Evolutionary conservation across 2,888 invertebrate species (phyloP), one percentile per base, ranked within the genome.

Genomic region (Sipha maydis): DNA sequence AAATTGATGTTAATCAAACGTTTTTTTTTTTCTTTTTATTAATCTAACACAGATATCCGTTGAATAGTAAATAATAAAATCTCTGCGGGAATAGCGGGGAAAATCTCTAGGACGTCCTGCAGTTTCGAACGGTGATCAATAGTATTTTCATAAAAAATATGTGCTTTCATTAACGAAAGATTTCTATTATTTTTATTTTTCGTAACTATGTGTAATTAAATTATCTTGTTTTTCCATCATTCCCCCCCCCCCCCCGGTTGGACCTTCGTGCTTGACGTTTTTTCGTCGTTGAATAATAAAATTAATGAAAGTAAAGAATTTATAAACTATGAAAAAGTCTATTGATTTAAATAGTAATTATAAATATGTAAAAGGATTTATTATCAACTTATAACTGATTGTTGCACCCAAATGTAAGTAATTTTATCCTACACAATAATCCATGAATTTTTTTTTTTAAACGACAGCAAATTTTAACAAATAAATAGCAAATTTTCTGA

Each of bases 31-130:
- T 61, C 25, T 61, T 61, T 21, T 25, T 31, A 28, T 71, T 71
- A 71, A 71, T 71, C 31, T 71, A 71, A 71, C 71, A 31, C 31
- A 31, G 61, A 21, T 71, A 71, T 31, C 71, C 71, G 14, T 71
- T 8, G 28, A 11, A 69, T 69, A 69, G 9, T 28, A 28, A 69
- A 28, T 3, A n/a, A 17, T 71, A 17, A 71, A 31, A 25, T 31
- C 71, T 31, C 71, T 31, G 71, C 71, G 28, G 71, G 71, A 31
- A 31, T 71, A 5, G 28, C 28, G 28, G 31, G 14, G 31, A 71
- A 71, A 71, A 28, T 71, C 71, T 71, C 28, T 71, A 31, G 28
- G 71, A 71, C 71, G 71, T 71, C 71, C 71, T 28, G 71, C 71
- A 31, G 71, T 71, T 71, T 31, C 31, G 17, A 71, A 31, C 31